Evolutionary conservation across 2,113 vertebrate species (phyloP).

Genomic region (Urocynchramus pylzowi): DNA sequence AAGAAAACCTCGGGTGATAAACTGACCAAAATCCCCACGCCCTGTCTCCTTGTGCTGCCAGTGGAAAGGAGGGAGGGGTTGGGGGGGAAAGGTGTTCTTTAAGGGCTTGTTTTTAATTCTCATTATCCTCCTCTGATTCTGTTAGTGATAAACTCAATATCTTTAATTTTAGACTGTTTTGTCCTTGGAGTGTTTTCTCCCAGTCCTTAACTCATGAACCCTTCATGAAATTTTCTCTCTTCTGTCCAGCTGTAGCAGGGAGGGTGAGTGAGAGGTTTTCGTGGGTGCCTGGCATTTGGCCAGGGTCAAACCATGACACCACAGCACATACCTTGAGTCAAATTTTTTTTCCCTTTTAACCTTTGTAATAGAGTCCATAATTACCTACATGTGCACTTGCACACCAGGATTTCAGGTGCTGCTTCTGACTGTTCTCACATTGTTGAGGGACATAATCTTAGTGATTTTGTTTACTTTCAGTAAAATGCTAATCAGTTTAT

Average conservation of each 20-base stretch:
- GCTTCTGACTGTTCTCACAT: not conserved
- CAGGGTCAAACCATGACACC: not conserved
- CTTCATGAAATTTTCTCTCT: not conserved
- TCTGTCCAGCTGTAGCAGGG: not conserved
- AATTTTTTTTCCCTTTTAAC: not conserved
- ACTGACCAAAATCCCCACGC: not conserved
- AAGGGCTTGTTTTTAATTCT: not conserved
- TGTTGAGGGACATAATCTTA: not conserved
- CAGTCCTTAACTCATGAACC: not conserved
- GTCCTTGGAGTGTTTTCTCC: not conserved
- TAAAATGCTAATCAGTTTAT: not conserved
- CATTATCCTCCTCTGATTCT: not conserved
- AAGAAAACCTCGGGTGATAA: rapidly evolving
- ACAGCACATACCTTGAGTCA: not conserved
- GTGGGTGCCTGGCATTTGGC: not conserved
- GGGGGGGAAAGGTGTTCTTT: not conserved
- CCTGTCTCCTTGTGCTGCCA: not conserved
- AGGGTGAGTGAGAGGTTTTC: not conserved
- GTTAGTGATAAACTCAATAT: not conserved
- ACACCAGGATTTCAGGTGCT: not conserved
- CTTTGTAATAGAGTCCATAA: not conserved
- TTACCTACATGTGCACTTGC: not conserved
- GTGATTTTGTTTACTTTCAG: not conserved
- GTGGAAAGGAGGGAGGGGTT: rapidly evolving
- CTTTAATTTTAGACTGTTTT: not conserved